Base-by-base conservation (phyloP, 2,888 invertebrate genomes). In the Eremobia ochroleuca region DNA sequence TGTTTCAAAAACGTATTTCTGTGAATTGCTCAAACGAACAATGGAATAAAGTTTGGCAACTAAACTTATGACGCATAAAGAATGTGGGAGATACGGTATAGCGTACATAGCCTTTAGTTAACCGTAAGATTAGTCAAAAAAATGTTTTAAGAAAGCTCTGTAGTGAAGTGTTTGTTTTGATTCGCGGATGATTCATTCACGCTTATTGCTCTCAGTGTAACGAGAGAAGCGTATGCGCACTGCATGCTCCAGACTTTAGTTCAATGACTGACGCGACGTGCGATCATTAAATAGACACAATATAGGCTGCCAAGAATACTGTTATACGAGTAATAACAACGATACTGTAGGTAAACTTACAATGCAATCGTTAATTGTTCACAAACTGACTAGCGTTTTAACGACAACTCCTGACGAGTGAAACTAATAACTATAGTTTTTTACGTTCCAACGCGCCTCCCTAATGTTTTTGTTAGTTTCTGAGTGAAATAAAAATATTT, bases 281-380 rank as follows among this genome's bases (percentile, higher is more conserved):
- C 82, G 83, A 76, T 73, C 89, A 88, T 88, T 89, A 89, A 87
- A 89, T 88, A 88, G 83, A 88, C 77, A 87, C 89, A 87, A 82
- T 88, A 89, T 85, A 85, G 78, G 82, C 80, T 87, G 88, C 88
- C 86, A 90, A 88, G 82, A 85, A 87, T 77, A 76, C 80, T 86
- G 77, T 87, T 83, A 84, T 88, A 34, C n/a, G n/a, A n/a, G n/a
- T 43, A 85, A 89, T 87, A 89, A 90, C 86, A 88, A 83, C 73
- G 73, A 83, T 83, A 82, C 80, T 70, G 25, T 76, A 73, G 40
- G 46, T 69, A 74, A 70, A 80, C 61, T 46, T 61, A 73, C 61
- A 62, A 70, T 79, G 82, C 79, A 83, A 86, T 74, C 73, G 69
- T 81, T 82, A 84, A 85, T 74, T 77, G 67, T 86, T 87, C 79